A percentile compares a stretch with the other conserved stretches of the same genome.
Conservation (phyloP, 2,888 invertebrate genomes). For the Diaphora mendica region DNA sequence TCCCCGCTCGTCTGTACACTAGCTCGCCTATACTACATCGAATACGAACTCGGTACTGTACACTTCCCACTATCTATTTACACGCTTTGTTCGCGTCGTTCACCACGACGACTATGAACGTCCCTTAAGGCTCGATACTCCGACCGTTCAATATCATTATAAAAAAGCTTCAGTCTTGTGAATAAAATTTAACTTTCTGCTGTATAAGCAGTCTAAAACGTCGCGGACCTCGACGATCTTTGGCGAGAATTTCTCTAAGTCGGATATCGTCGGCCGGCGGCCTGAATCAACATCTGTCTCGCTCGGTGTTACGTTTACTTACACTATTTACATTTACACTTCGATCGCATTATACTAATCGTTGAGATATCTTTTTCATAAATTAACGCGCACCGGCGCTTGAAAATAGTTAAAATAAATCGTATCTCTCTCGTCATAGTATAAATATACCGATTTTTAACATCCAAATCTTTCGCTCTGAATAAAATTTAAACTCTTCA, state of each 20-base stretch:
- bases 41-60: conserved; percentile 56
- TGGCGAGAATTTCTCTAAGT: conserved; percentile 71
- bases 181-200: conserved; percentile 72
- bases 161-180: conserved; percentile 85
- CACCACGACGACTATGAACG: conserved; percentile 43
- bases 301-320: conserved; percentile 39
- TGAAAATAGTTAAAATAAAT: conserved; percentile 5
- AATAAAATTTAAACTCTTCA: neutral
- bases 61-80: conserved; percentile 75
- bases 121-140: conserved; percentile 56
- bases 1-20: conserved; percentile 52
- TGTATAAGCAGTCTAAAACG: conserved; percentile 59
- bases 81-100: conserved; percentile 66
- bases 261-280: conserved; percentile 53
- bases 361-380: conserved; percentile 5
- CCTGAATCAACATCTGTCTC: conserved; percentile 73
- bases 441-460: conserved; percentile 10
- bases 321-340: conserved; percentile 15
- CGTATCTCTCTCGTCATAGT: neutral
- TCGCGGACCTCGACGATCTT: conserved; percentile 71
- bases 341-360: conserved; percentile 13
- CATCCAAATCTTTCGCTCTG: conserved; percentile 11
- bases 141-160: conserved; percentile 73
- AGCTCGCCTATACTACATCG: conserved; percentile 61
- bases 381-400: conserved; percentile 6